Conservation (phyloP, 2,888 invertebrate genomes). For the Endotricha flammealis region DNA sequence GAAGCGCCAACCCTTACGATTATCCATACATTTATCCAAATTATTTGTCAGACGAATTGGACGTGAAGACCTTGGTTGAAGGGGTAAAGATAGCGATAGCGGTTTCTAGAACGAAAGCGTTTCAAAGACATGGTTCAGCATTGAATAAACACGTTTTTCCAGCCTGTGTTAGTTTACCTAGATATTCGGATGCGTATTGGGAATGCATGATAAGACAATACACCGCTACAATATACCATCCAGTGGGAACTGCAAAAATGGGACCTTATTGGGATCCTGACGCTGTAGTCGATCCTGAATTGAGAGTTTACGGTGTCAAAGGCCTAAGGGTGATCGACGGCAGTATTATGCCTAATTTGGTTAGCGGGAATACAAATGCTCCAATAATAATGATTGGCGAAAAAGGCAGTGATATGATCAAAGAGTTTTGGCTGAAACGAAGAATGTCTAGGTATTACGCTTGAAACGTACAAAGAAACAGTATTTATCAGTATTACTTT, state of each 20-base stretch:
- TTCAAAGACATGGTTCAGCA: conserved; percentile 84
- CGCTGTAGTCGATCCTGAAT: conserved; percentile 89
- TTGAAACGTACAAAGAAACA: conserved; percentile 37
- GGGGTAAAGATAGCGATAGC: conserved; percentile 91
- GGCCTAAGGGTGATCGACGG: conserved; percentile 90
- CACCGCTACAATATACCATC: conserved; percentile 91
- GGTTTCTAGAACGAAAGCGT: conserved; percentile 87
- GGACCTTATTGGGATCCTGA: conserved; percentile 91
- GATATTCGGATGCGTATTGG: conserved; percentile 88
- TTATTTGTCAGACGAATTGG: conserved; percentile 88
- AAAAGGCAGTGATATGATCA: conserved; percentile 92
- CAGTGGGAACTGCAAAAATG: conserved; percentile 93
- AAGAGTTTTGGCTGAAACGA: conserved; percentile 86
- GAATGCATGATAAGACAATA: conserved; percentile 92
- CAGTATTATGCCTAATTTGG: conserved; percentile 91
- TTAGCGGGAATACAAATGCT: conserved; percentile 92
- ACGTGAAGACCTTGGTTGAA: conserved; percentile 88
- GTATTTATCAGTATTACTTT: no score
- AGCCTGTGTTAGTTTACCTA: conserved; percentile 82
- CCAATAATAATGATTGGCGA: conserved; percentile 94
- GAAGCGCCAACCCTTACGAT: conserved; percentile 90
- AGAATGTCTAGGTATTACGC: conserved; percentile 64
- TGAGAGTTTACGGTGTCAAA: conserved; percentile 87
- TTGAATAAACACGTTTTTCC: conserved; percentile 86
- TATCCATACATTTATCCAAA: conserved; percentile 95